phyloP scores from a whole-genome alignment of 1,140 invertebrate species.

The Megalonaias nervosa region DNA sequence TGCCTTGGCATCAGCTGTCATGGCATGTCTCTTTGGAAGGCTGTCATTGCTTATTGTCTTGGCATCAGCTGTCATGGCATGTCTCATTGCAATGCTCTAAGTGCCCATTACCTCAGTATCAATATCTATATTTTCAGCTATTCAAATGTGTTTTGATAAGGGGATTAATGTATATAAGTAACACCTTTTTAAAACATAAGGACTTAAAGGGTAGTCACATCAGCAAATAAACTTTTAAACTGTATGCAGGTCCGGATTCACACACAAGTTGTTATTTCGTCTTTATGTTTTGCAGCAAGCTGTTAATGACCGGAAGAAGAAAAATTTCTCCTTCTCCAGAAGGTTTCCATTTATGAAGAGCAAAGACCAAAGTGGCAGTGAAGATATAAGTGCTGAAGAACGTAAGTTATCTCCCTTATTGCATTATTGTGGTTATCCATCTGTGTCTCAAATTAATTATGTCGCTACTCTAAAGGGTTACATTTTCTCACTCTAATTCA shows the following conservation, averaged over 20 bases:
- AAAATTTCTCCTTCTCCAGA: constrained; percentile 97
- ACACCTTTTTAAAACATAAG: too few relatives aligned
- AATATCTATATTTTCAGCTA: too few relatives aligned
- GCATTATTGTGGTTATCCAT: neutral
- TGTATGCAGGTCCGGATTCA: neutral
- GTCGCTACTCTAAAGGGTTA: neutral
- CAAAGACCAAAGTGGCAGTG: constrained; percentile 92
- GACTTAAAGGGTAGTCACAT: too few relatives aligned
- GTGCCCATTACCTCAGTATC: too few relatives aligned
- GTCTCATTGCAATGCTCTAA: too few relatives aligned
- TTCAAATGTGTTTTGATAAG: too few relatives aligned
- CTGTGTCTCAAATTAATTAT: neutral
- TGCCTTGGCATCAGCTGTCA: too few relatives aligned
- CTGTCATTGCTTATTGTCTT: too few relatives aligned
- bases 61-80: too few relatives aligned
- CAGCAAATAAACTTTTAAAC: too few relatives aligned
- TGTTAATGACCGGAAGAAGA: constrained; percentile 79
- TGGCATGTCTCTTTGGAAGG: too few relatives aligned
- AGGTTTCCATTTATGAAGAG: constrained; percentile 99
- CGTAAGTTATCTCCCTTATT: constrained; percentile 82
- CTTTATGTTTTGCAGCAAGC: constrained; percentile 37
- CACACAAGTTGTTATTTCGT: neutral
- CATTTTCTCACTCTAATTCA: neutral
- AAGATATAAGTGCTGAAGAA: constrained; percentile 96
- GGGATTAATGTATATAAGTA: too few relatives aligned